phyloP scores from a whole-genome alignment of 2,113 vertebrate species.

The Zosterops pallidus region DNA sequence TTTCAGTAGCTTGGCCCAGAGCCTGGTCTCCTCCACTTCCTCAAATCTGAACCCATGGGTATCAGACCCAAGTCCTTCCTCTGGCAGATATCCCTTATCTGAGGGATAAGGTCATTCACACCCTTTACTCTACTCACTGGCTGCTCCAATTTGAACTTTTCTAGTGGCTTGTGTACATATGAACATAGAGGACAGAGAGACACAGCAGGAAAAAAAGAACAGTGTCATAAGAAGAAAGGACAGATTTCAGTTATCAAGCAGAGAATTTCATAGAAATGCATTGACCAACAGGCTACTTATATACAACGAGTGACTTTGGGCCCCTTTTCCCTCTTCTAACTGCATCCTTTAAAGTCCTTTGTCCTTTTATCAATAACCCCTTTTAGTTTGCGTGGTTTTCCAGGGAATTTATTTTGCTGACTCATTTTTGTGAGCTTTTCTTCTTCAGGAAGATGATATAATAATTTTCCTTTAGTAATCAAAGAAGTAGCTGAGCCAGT shows the following conservation, averaged over 20 bases:
- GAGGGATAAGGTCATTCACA: not conserved
- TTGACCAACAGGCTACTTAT: not conserved
- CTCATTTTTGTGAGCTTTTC: not conserved
- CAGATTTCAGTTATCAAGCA: not conserved
- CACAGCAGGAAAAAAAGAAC: not conserved
- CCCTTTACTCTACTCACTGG: not conserved
- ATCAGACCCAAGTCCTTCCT: not conserved
- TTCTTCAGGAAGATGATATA: not conserved
- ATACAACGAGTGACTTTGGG: not conserved
- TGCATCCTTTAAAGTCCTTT: not conserved
- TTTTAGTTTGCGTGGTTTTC: not conserved
- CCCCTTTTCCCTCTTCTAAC: not conserved
- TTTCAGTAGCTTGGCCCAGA: not conserved
- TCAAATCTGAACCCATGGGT: not conserved
- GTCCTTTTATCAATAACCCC: not conserved
- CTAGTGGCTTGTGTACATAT: not conserved
- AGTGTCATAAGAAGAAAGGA: not conserved
- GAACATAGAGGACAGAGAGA: not conserved
- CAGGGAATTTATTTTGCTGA: not conserved
- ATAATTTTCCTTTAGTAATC: not conserved
- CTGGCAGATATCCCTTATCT: not conserved
- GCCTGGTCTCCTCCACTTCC: not conserved
- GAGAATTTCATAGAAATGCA: not conserved
- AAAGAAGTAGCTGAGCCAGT: not conserved
- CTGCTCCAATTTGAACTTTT: not conserved